phyloP scores from a whole-genome alignment of 2,888 invertebrate species.

The Chrysina gloriosa region DNA sequence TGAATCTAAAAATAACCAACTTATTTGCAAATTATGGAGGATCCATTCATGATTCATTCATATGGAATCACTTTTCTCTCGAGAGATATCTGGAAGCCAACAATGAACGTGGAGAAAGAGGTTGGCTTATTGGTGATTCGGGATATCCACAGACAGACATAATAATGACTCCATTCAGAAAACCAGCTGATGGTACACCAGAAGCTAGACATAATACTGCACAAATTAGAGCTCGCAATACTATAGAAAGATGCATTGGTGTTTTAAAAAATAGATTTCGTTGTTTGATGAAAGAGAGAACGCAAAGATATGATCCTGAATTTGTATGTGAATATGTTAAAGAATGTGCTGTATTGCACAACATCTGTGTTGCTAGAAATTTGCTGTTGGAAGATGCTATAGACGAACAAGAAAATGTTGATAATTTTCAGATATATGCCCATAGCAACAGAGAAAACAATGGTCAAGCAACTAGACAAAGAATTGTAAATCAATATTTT shows the following conservation, averaged over 20 bases:
- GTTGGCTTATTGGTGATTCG: constrained; percentile 41
- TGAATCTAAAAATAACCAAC: constrained; percentile 37
- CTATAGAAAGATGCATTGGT: constrained; percentile 44
- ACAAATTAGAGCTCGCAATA: constrained; percentile 40
- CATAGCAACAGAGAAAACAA: too few relatives aligned
- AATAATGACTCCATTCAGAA: constrained; percentile 41
- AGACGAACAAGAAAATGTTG: not conserved
- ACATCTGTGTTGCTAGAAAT: not conserved
- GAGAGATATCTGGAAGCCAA: constrained; percentile 19
- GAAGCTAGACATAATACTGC: constrained; percentile 43
- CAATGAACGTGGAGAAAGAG: not conserved
- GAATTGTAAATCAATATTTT: too few relatives aligned
- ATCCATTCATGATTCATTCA: constrained; percentile 39
- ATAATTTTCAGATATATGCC: not conserved
- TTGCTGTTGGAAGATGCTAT: not conserved
- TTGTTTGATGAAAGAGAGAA: constrained; percentile 38
- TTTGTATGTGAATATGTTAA: not conserved
- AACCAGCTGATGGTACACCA: constrained; percentile 37
- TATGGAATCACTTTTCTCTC: constrained; percentile 31
- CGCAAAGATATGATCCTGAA: constrained; percentile 33
- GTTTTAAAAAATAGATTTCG: constrained; percentile 44
- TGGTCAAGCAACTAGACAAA: too few relatives aligned
- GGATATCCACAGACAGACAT: constrained; percentile 44
- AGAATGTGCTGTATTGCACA: constrained; percentile 21
- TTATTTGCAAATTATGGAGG: constrained; percentile 41